These are phyloP conservation scores for Genyomyrus donnyi DNA, from an alignment of 2,113 vertebrate genomes.

Conservation along the genomic window DNA sequence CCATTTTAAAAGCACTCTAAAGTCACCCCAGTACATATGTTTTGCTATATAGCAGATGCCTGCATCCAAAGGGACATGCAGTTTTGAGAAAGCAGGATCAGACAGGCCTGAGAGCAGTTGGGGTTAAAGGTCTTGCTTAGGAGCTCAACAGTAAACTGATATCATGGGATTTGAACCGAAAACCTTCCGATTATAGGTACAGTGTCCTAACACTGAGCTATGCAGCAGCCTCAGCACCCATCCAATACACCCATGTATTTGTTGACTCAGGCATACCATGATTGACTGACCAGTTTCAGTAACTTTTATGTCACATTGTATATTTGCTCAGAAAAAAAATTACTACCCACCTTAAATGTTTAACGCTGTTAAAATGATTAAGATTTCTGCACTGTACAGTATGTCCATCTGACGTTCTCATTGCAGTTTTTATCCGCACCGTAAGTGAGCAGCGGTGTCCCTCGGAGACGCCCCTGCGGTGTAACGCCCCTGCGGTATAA, in stretches of 20 bases:
- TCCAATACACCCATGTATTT: neutral
- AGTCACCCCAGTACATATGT: neutral
- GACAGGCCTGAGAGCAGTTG: neutral
- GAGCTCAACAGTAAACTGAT: neutral
- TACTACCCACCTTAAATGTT: neutral
- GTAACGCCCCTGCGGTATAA: neutral
- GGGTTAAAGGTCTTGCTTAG: neutral
- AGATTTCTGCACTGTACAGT: neutral
- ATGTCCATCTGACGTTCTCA: too few species aligned
- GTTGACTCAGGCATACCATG: neutral
- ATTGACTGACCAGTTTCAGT: neutral
- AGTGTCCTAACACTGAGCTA: neutral
- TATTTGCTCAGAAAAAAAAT: neutral
- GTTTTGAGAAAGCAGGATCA: neutral
- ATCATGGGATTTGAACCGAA: neutral
- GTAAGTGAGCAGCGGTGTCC: neutral
- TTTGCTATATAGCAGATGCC: neutral
- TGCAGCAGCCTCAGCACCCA: neutral
- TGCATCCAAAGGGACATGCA: neutral
- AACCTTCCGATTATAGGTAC: neutral
- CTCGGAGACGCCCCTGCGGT: neutral
- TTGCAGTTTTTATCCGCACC: neutral
- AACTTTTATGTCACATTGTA: neutral
- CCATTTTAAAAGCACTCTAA: neutral
- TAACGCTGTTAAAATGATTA: neutral